phyloP scores from a whole-genome alignment of 2,797 vertebrate species.

The Notoglanidium macrostoma region DNA sequence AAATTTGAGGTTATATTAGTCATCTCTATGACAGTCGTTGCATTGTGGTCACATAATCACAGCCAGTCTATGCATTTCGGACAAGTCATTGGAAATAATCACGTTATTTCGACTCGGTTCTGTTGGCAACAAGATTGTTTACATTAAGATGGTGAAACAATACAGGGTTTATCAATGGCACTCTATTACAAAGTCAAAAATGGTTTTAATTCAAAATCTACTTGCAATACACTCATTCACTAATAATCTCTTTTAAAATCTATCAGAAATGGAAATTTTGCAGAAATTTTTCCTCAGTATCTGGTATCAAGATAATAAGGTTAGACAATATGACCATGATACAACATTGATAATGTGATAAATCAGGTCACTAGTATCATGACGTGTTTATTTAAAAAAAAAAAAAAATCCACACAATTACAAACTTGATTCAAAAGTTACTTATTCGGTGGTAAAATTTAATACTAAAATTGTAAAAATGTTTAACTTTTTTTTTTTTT shows the following conservation, averaged over 20 bases:
- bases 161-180: not conserved
- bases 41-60: not conserved
- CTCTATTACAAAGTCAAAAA: not conserved
- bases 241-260: not conserved
- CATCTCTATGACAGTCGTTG: not conserved
- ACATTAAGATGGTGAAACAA: not conserved
- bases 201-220: not conserved
- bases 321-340: not conserved
- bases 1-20: conserved; percentile 11
- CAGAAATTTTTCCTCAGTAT: not conserved
- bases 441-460: not conserved
- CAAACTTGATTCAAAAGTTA: not conserved
- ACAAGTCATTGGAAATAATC: not conserved
- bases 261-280: not conserved
- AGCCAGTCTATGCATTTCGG: not conserved
- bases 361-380: not conserved
- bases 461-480: not conserved
- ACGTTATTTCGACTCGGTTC: not conserved
- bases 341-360: not conserved
- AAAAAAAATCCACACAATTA: not conserved
- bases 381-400: not conserved
- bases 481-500: not conserved
- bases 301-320: not conserved
- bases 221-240: not conserved
- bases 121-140: not conserved